Evolutionary conservation across 1,140 invertebrate species (phyloP).

Genomic region (Bombus picipes): DNA sequence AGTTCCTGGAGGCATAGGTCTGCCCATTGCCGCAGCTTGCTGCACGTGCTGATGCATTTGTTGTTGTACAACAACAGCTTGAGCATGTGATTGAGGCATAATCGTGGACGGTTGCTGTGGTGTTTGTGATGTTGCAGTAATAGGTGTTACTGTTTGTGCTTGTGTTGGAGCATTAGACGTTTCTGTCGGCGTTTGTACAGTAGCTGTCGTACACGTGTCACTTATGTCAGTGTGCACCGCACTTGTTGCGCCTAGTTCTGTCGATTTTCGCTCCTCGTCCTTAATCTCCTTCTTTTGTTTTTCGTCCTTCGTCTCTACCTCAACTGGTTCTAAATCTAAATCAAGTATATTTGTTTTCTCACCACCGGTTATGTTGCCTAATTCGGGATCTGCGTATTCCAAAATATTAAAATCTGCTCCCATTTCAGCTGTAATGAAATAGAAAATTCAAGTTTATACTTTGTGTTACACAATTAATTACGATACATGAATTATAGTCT

Average conservation of each 20-base stretch:
- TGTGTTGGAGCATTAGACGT: constrained; percentile 66
- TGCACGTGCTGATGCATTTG: constrained; percentile 85
- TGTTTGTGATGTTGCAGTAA: constrained; percentile 63
- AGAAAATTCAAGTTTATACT: constrained; percentile 19
- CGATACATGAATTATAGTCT: background rate
- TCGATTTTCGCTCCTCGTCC: constrained; percentile 74
- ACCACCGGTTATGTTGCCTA: constrained; percentile 90
- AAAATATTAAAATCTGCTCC: constrained; percentile 97
- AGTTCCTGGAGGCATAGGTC: constrained; percentile 85
- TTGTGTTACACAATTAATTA: background rate
- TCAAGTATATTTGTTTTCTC: constrained; percentile 91
- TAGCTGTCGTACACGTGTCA: constrained; percentile 59
- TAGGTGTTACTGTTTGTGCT: constrained; percentile 62
- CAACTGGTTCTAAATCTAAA: constrained; percentile 89
- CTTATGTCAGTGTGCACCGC: constrained; percentile 61
- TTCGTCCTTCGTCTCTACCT: constrained; percentile 84
- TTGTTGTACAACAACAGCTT: constrained; percentile 78
- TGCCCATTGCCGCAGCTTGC: constrained; percentile 84
- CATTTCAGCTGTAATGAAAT: constrained; percentile 88
- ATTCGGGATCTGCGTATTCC: constrained; percentile 96
- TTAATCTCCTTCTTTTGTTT: constrained; percentile 83
- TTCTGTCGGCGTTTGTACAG: constrained; percentile 67
- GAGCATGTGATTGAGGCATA: constrained; percentile 73
- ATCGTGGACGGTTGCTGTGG: constrained; percentile 62
- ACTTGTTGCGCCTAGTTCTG: constrained; percentile 61